phyloP scores from a whole-genome alignment of 2,113 vertebrate genomes.

The Pedetes capensis region DNA sequence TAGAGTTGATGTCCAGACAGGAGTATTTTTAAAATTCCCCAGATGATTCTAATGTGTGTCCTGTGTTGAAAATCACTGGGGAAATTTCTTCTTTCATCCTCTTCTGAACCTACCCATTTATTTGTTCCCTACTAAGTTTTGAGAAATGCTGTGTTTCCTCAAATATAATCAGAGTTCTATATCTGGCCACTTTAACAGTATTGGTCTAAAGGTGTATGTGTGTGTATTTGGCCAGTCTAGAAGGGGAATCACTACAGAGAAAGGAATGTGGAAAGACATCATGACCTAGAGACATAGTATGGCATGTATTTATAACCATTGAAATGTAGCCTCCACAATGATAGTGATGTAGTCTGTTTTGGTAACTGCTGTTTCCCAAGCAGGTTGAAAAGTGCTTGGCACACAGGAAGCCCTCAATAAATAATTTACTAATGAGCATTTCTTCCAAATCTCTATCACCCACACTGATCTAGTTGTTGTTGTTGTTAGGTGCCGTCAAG shows the following conservation, averaged over 20 bases:
- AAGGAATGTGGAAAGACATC: background rate
- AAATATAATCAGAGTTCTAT: background rate
- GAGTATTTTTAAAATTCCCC: background rate
- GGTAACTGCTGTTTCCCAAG: background rate
- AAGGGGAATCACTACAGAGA: background rate
- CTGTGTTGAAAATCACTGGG: background rate
- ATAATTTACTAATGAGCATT: background rate
- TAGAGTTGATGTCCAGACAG: background rate
- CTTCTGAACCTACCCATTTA: background rate
- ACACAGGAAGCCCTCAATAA: background rate
- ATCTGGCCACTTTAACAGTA: background rate
- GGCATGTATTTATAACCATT: background rate
- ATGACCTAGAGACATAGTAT: background rate
- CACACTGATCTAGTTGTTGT: background rate
- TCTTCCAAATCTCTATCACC: background rate
- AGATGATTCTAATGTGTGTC: background rate
- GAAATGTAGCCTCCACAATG: background rate
- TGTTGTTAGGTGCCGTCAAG: no score
- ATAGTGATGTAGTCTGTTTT: background rate
- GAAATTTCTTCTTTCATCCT: background rate
- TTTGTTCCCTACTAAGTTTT: background rate
- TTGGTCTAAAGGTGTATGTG: background rate
- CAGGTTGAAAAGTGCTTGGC: background rate
- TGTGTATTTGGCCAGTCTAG: background rate
- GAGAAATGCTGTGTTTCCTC: background rate